Base-by-base conservation (phyloP, 2,113 vertebrate species). In the Pachypanchax playfairii region DNA sequence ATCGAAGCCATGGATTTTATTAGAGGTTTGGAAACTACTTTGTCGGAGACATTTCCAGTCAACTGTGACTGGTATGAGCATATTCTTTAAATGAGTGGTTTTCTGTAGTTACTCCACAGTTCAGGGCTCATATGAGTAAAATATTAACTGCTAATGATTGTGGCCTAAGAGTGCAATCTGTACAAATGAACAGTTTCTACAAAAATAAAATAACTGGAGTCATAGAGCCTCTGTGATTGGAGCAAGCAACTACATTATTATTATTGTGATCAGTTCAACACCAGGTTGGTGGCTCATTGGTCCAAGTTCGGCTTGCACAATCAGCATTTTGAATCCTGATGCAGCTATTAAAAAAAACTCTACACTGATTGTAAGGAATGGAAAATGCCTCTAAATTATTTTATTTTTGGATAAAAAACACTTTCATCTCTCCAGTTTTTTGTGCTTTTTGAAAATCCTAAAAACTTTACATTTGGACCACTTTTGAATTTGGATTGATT, bases 121-220 rank as follows among this genome's bases (percentile, higher is more conserved):
- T 46, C 79, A 64, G 13, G 38, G 64, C 51, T 83, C 79, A 75
- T 70, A 28, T 53, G 81, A 56, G 83, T 76, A 53, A 75, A 82
- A 77, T 79, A 61, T 56, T 60, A 68, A 59, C 79, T 26, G 49
- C 70, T 86, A 83, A 83, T 83, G 75, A 83, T 75, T 24, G 35
- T 35, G 35, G 65, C 70, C 77, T 75, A 70, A 64, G 65, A 66
- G 70, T 42, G 39, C 65, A 79, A 78, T 78, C 79, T 84, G 79
- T 81, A 73, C 44, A 44, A 85, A 64, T 49, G 67, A 44, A 47
- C 63, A 68, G 70, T 57, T 54, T 79, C 43, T 53, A 55, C 20
- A 51, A 59, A 67, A 62, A 55, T 21, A 43, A 20, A 56, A 56
- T 24, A 59, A 47, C 9, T 44, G 59, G 42, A 53, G 46, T 42